These are phyloP conservation scores for Mactra quadrangularis DNA, from an alignment of 1,140 invertebrate genomes.

Conservation along the genomic window DNA sequence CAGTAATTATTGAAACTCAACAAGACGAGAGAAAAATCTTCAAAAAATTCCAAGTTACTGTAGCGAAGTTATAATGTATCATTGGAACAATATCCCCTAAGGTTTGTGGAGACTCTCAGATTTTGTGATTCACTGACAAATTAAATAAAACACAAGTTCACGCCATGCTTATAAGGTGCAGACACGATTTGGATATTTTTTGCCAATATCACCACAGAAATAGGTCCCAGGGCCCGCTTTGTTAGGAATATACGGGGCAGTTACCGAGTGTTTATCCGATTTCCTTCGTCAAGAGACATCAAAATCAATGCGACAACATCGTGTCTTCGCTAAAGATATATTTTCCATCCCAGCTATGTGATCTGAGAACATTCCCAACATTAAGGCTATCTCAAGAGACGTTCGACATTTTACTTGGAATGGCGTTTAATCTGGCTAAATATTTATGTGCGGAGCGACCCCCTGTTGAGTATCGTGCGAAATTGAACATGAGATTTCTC, in stretches of 20 bases:
- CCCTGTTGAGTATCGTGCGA: constrained; percentile 1
- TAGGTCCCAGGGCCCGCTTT: constrained; percentile 60
- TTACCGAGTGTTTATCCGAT: constrained; percentile 53
- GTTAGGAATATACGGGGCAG: constrained; percentile 63
- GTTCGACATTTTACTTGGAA: constrained; percentile 12
- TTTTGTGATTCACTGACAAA: constrained; percentile 55
- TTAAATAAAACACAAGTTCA: constrained; percentile 62
- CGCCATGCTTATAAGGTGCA: constrained; percentile 53
- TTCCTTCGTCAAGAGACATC: constrained; percentile 50
- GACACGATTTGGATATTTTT: constrained; percentile 58
- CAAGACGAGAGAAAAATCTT: constrained; percentile 15
- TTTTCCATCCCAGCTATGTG: constrained; percentile 17
- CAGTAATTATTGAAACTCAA: constrained; percentile 24
- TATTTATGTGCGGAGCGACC: constrained; percentile 20
- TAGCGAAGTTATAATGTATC: constrained; percentile 20
- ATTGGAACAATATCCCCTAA: constrained; percentile 42
- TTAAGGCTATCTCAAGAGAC: not conserved
- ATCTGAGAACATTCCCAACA: constrained; percentile 20
- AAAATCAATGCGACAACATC: constrained; percentile 59
- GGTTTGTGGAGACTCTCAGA: constrained; percentile 47
- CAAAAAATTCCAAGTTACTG: not conserved
- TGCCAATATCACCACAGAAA: constrained; percentile 57
- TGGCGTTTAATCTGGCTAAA: constrained; percentile 13
- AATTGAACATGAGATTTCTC: constrained; percentile 1
- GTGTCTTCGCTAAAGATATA: constrained; percentile 3